Base-by-base conservation (phyloP, 2,888 invertebrate genomes). In the Tachina fera region DNA sequence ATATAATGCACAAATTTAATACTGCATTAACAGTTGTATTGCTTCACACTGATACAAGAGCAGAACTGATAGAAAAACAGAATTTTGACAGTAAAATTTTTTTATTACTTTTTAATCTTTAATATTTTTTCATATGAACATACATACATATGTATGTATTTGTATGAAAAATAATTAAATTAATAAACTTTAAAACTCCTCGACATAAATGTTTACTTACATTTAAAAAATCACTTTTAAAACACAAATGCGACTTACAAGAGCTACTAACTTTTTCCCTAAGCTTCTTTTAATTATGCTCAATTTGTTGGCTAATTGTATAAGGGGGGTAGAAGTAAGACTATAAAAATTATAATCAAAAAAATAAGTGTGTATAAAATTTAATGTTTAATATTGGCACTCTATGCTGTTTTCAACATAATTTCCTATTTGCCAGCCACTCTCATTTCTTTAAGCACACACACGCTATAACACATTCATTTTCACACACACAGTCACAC, bases 271-370 rank as follows among this genome's bases (percentile, higher is more conserved):
- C 5, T 6, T 31, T 31, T 31, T 31, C 4, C 16, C 16, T 14
- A 51, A 51, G 16, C 41, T 53, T 19, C 19, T 53, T 9, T 14
- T 13, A 53, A 53, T 11, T 43, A 41, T 74, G 58, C 8, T 45
- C 13, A 22, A 78, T 61, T 78, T 13, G 11, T 51, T 70, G 41
- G 9, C 49, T 70, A 60, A 68, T 78, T 78, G 43, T n/a, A 45
- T 49, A 4, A 22, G n/a, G n/a, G n/a, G n/a, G 43, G 22, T 39
- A 58, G 22, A 63, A 65, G 53, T 76, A 14, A 47, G 56, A 67
- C 56, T 53, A 53, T 51, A 53, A 63, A 65, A 22, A 75, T 58
- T n/a, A 6, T 22, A 39, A 9, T 16, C 11, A 14, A 43, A 45
- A 31, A 31, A 31, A 31, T 31, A 6, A 31, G 5, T 31, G 31